Percentiles rank a stretch among this genome's conserved stretches.
Conservation (phyloP, 2,888 invertebrate genomes). For the Cynaeus angustus region DNA sequence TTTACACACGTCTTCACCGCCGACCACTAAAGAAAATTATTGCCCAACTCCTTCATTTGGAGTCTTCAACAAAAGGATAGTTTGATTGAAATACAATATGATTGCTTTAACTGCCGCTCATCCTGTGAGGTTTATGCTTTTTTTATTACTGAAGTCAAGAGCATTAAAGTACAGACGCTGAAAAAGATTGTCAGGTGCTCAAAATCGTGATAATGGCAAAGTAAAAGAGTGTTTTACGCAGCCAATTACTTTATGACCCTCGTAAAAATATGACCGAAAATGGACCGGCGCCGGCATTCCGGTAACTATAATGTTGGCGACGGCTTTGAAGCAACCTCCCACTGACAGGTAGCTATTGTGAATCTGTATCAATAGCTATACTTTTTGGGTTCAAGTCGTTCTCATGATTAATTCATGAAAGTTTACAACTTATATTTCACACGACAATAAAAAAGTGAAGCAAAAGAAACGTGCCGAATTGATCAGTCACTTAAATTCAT, state of each 20-base stretch:
- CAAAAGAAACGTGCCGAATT: neutral
- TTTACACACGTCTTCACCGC: slow-evolving; percentile 28
- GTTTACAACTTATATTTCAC: neutral
- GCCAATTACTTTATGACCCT: slow-evolving; percentile 24
- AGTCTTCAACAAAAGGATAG: slow-evolving; percentile 24
- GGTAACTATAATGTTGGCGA: slow-evolving; percentile 10
- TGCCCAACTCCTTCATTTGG: neutral
- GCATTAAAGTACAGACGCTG: slow-evolving; percentile 15
- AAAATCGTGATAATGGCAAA: slow-evolving; percentile 6
- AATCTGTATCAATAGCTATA: slow-evolving; percentile 2
- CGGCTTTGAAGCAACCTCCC: neutral
- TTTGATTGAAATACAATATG: slow-evolving; percentile 32
- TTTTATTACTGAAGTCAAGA: slow-evolving; percentile 14
- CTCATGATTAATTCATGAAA: slow-evolving; percentile 11
- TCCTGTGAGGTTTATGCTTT: slow-evolving; percentile 33
- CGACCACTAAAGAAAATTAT: slow-evolving; percentile 32
- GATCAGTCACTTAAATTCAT: neutral
- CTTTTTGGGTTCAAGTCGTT: neutral
- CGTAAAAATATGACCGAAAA: slow-evolving; percentile 19
- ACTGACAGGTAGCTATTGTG: slow-evolving; percentile 21
- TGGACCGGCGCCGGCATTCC: slow-evolving; percentile 19
- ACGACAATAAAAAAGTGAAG: neutral
- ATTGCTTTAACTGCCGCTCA: slow-evolving; percentile 31
- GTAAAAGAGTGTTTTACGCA: slow-evolving; percentile 4
- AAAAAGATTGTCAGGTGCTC: slow-evolving; percentile 16